Evolutionary conservation across 2,113 vertebrate species (phyloP).

Genomic region (Catharus bicknelli): DNA sequence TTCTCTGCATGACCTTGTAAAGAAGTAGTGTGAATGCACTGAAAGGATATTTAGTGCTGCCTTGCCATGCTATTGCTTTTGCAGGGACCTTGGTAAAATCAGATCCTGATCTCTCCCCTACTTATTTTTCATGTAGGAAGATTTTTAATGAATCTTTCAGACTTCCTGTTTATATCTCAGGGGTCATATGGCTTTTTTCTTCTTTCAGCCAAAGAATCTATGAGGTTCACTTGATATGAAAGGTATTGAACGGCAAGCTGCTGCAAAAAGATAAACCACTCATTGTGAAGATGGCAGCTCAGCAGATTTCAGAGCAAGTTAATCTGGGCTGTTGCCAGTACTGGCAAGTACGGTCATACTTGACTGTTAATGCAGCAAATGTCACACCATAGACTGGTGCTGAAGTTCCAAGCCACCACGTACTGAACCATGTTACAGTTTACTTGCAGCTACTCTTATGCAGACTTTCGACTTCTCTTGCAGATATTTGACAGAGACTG

Average conservation of each 20-base stretch:
- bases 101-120: background rate
- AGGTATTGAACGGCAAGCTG: constrained; percentile 52
- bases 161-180: constrained; percentile 26
- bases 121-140: constrained; percentile 16
- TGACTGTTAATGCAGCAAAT: background rate
- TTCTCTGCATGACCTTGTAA: background rate
- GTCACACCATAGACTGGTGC: background rate
- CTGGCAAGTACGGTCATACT: background rate
- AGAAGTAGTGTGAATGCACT: background rate
- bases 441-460: background rate
- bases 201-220: constrained; percentile 16
- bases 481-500: background rate
- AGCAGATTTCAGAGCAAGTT: background rate
- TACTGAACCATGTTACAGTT: background rate
- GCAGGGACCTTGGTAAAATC: background rate
- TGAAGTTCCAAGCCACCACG: background rate
- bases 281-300: background rate
- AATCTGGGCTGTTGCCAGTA: constrained; percentile 6
- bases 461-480: background rate
- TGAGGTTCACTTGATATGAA: constrained; percentile 4
- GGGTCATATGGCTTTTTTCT: background rate
- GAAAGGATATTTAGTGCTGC: background rate
- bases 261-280: constrained; percentile 43
- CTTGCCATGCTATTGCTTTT: background rate
- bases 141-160: constrained; percentile 27